Conservation (phyloP, 2,797 vertebrate species). For the Mus minutoides region DNA sequence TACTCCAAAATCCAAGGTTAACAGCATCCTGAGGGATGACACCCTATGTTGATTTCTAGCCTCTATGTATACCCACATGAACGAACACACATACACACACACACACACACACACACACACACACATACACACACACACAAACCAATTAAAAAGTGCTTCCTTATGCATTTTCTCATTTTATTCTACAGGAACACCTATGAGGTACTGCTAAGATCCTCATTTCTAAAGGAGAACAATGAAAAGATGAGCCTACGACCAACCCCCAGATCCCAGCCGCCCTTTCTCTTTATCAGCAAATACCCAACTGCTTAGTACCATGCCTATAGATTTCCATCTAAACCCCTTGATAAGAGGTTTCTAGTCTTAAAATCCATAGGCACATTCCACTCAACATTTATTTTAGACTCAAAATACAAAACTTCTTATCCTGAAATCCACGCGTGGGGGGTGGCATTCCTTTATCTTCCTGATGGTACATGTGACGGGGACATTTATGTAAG, state of each 20-base stretch:
- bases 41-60: background rate
- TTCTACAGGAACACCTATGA: background rate
- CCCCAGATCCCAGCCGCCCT: too few species aligned
- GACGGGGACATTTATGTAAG: background rate
- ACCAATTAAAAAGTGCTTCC: background rate
- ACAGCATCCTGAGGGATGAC: background rate
- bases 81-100: too few species aligned
- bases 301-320: too few species aligned
- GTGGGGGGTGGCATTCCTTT: background rate
- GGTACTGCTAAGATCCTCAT: background rate
- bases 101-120: background rate
- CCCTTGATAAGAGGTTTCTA: too few species aligned
- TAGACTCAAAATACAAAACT: background rate
- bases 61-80: background rate
- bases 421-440: background rate
- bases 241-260: background rate
- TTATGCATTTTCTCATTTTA: background rate
- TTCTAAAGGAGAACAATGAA: background rate
- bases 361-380: too few species aligned
- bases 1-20: background rate
- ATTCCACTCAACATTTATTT: too few species aligned
- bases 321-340: too few species aligned
- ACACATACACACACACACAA: background rate
- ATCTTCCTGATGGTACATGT: background rate
- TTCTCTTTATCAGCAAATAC: too few species aligned